Conservation (phyloP, 2,797 vertebrate species). For the Esox masquinongy region DNA sequence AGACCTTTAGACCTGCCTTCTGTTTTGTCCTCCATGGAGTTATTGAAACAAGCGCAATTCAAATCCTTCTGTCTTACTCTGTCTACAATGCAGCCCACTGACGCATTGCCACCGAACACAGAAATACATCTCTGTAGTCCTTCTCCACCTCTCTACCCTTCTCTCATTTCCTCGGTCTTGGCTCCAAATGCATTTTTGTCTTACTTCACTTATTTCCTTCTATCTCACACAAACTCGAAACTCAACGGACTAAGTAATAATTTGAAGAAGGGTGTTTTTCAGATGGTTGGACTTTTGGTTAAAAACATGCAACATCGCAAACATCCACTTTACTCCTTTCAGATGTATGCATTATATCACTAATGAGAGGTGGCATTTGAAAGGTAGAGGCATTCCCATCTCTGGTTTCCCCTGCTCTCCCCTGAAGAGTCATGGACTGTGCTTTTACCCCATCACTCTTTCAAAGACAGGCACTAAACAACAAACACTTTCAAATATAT, state of each 20-base stretch:
- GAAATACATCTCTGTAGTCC: conserved; percentile 18
- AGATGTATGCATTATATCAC: conserved; percentile 32
- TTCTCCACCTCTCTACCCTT: conserved; percentile 25
- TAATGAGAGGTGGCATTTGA: conserved; percentile 57
- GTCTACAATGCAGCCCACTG: conserved; percentile 23
- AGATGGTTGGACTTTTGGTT: background rate
- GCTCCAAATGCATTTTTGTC: background rate
- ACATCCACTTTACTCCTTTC: conserved; percentile 31
- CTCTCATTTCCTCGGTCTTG: background rate
- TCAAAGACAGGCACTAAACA: conserved; percentile 14
- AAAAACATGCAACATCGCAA: background rate
- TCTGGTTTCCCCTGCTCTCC: conserved; percentile 26
- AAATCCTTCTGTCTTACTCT: background rate
- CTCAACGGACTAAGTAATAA: background rate
- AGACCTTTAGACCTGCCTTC: no score
- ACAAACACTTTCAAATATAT: conserved; percentile 33
- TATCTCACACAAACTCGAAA: conserved; percentile 17
- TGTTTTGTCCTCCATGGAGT: no score
- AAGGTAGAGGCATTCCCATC: conserved; percentile 45
- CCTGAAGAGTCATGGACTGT: conserved; percentile 43
- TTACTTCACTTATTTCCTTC: conserved; percentile 30
- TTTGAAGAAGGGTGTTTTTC: conserved; percentile 2
- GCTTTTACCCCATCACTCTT: conserved; percentile 44
- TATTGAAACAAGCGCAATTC: no score
- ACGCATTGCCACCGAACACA: conserved; percentile 24